Evolutionary conservation across 2,113 vertebrate genomes (phyloP), one percentile per base, ranked within the genome.

Genomic region (Oncorhynchus nerka): DNA sequence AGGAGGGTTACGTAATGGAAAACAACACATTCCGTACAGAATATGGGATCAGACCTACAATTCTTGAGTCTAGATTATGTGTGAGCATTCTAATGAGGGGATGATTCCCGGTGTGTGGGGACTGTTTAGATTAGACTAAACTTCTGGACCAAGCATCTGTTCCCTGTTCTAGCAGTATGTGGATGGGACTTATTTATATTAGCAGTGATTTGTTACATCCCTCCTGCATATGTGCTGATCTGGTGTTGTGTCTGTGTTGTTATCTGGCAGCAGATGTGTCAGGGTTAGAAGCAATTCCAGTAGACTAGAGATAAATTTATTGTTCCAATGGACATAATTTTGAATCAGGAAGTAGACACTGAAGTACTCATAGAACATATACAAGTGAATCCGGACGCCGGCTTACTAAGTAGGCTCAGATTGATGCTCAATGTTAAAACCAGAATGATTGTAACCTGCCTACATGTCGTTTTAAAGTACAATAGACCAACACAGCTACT

Each of bases 131-230:
- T 19, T 68, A 48, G 77, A 78, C 73, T 39, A 70, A 71, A 34
- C 73, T 76, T 70, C 32, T 22, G 69, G 48, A 22, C 77, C 32
- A 77, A 74, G 70, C 77, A 82, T 83, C 79, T 85, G 73, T 77
- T 78, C 68, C 75, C 28, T 19, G 75, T 57, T 69, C 16, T 66
- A 65, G 70, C 73, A 30, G 48, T 24, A 75, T 70, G 69, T 70
- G 34, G 77, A 70, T 61, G 74, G 67, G 49, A 69, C 51, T 20
- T 57, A 15, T 20, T 45, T 48, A 45, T 20, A 76, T 51, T 34
- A 12, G 7, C 4, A 13, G 20, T 20, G 15, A 57, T 1, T 30
- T 81, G 73, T 66, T 45, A 49, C 62, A 76, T 9, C 12, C 12
- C 26, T 30, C 64, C 22, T 30, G 28, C 65, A 67, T 24, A 70